Evolutionary conservation across 2,797 vertebrate species (phyloP), one percentile per base, ranked within the genome.

Genomic region (Melanotaenia trifasciata): DNA sequence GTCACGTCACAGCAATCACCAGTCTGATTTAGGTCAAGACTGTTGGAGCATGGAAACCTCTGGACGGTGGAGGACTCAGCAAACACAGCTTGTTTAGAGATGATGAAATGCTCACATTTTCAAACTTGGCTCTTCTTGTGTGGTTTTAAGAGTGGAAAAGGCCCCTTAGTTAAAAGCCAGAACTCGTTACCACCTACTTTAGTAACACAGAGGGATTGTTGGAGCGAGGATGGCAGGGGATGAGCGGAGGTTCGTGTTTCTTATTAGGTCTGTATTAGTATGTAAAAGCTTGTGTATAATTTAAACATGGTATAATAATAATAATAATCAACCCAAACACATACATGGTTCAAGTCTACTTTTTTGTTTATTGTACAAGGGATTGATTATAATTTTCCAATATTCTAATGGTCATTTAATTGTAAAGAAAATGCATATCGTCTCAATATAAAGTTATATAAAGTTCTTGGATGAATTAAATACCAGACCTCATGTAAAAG

Each of bases 101-200:
- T 70, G 82, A 83, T 71, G 78, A 79, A 79, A 82, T 51, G 8
- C 71, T 58, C 74, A 67, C 65, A 61, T 74, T 69, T 62, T 58
- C 64, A 73, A 72, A 66, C 73, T 84, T 81, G 83, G 79, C 74
- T 70, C 51, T 11, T 28, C 40, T 67, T 69, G 65, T 76, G 13
- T 74, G 74, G 76, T 68, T 85, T 84, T 86, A 84, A 76, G 50
- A 58, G 81, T 89, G 86, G 87, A 81, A 88, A 84, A 68, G 22
- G 64, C 63, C 30, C 53, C 57, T 75, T 43, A 61, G 74, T 80
- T 54, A 28, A 65, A 72, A 60, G 81, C 87, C 84, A 78, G 30
- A 47, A 18, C 51, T 82, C 58, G 51, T 88, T 88, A 71, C 60
- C 83, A 83, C 81, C 84, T 74, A 11, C 50, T 83, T 72, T 72